These are phyloP conservation scores for Seriola dumerili DNA, from an alignment of 2,113 vertebrate species.

Conservation along the genomic window DNA sequence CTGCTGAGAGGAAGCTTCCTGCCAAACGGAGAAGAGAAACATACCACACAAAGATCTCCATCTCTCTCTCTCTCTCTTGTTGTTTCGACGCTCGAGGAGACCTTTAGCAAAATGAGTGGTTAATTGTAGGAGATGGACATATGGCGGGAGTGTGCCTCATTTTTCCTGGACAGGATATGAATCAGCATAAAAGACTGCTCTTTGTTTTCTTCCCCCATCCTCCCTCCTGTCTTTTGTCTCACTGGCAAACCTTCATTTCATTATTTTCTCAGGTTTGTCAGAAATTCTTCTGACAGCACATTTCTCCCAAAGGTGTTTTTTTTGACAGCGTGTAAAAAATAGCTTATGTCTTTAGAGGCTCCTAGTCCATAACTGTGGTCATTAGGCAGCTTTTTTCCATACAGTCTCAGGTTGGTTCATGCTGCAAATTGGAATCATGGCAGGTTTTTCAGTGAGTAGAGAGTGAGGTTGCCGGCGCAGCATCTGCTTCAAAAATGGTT, in stretches of 20 bases:
- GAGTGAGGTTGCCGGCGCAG: slow-evolving; percentile 46
- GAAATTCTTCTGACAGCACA: slow-evolving; percentile 44
- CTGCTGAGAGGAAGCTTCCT: slow-evolving; percentile 43
- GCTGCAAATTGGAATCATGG: slow-evolving; percentile 49
- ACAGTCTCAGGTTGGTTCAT: slow-evolving; percentile 57
- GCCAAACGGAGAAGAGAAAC: slow-evolving; percentile 30
- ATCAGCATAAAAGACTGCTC: slow-evolving; percentile 6
- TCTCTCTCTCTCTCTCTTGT: slow-evolving; percentile 30
- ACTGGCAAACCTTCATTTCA: slow-evolving; percentile 45
- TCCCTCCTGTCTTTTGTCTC: slow-evolving; percentile 18
- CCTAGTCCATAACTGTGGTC: slow-evolving; percentile 57
- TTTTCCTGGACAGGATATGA: slow-evolving; percentile 34
- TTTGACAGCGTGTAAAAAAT: slow-evolving; percentile 33
- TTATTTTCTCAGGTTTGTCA: slow-evolving; percentile 40
- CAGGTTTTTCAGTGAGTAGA: slow-evolving; percentile 36
- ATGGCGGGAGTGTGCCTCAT: slow-evolving; percentile 15
- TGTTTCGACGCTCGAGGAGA: slow-evolving; percentile 47
- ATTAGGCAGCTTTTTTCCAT: slow-evolving; percentile 25
- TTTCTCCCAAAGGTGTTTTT: slow-evolving; percentile 45
- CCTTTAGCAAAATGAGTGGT: slow-evolving; percentile 18
- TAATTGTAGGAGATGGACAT: slow-evolving; percentile 59
- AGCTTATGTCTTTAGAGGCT: slow-evolving; percentile 31
- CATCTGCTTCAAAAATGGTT: slow-evolving; percentile 56
- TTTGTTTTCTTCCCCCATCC: not conserved
- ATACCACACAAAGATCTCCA: not conserved